phyloP scores from a whole-genome alignment of 1,140 invertebrate genomes.

The Oncopodura yosiiana region DNA sequence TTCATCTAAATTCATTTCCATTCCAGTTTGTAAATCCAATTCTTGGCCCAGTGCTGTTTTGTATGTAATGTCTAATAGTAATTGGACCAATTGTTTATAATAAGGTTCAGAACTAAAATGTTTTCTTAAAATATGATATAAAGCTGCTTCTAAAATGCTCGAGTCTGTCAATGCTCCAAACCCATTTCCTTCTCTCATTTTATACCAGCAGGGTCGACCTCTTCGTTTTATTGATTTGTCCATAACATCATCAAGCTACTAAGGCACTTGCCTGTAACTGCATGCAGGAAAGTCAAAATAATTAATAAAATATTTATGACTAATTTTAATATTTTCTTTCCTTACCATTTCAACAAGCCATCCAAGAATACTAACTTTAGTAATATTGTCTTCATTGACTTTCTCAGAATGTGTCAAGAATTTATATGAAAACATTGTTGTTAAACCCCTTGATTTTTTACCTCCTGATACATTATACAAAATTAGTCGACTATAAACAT shows the following conservation, averaged over 20 bases:
- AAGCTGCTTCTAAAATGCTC: slow-evolving; percentile 63
- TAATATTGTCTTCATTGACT: too few species aligned
- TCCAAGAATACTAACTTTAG: too few species aligned
- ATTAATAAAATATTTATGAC: too few species aligned
- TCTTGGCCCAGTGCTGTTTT: slow-evolving; percentile 12
- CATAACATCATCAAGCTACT: slow-evolving; percentile 83
- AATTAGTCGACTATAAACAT: too few species aligned
- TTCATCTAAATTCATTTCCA: slow-evolving; percentile 43
- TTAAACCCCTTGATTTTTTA: too few species aligned
- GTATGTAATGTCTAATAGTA: slow-evolving; percentile 65
- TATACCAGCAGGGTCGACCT: slow-evolving; percentile 84
- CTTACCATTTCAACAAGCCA: too few species aligned
- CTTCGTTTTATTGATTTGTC: slow-evolving; percentile 70
- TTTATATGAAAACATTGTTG: too few species aligned
- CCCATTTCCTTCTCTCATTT: slow-evolving; percentile 64
- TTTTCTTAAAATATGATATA: slow-evolving; percentile 66
- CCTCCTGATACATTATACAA: too few species aligned
- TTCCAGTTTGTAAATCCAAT: background rate
- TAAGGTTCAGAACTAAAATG: slow-evolving; percentile 66
- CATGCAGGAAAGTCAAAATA: too few species aligned
- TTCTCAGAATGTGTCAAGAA: too few species aligned
- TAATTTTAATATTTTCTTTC: too few species aligned
- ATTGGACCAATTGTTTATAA: slow-evolving; percentile 68
- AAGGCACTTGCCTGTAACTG: slow-evolving; percentile 77
- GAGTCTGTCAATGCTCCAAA: slow-evolving; percentile 78